Conservation (phyloP, 2,888 invertebrate species). For the Chrysodeixis includens region DNA sequence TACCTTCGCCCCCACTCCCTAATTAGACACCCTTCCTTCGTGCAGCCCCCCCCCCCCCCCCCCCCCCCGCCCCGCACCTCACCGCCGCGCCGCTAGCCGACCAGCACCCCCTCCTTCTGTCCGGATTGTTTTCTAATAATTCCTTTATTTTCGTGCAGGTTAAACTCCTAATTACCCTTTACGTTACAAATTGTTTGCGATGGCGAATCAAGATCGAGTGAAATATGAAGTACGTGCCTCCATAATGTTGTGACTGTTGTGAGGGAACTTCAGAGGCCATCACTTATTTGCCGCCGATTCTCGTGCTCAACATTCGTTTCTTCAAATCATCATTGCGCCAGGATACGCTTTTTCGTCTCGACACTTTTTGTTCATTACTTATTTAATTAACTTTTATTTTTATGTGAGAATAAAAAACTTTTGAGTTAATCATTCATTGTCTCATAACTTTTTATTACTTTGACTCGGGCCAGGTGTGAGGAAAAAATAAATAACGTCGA, state of each 20-base stretch:
- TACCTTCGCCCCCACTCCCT: constrained; percentile 84
- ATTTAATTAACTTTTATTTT: constrained; percentile 52
- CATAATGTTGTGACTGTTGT: constrained; percentile 33
- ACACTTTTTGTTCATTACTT: constrained; percentile 31
- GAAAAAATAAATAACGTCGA: constrained; percentile 48
- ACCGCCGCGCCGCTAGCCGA: constrained; percentile 29
- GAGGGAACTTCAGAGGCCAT: constrained; percentile 31
- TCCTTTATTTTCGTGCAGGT: constrained; percentile 83
- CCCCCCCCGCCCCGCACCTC: constrained; percentile 6
- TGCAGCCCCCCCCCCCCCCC: constrained; percentile 42
- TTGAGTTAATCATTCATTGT: constrained; percentile 51
- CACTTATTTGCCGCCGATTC: constrained; percentile 22
- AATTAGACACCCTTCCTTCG: constrained; percentile 84
- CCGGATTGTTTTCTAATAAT: constrained; percentile 88
- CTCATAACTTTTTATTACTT: constrained; percentile 36
- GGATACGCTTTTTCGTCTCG: constrained; percentile 35
- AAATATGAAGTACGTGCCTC: constrained; percentile 58
- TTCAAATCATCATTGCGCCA: constrained; percentile 36
- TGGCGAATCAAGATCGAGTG: constrained; percentile 55
- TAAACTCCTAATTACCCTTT: constrained; percentile 79
- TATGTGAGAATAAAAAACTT: constrained; percentile 38
- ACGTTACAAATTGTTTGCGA: constrained; percentile 70
- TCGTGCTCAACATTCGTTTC: constrained; percentile 31
- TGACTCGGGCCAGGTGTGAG: constrained; percentile 45
- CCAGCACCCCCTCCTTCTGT: constrained; percentile 60